phyloP scores from a whole-genome alignment of 2,797 vertebrate genomes.

The Silurus lanzhouensis region DNA sequence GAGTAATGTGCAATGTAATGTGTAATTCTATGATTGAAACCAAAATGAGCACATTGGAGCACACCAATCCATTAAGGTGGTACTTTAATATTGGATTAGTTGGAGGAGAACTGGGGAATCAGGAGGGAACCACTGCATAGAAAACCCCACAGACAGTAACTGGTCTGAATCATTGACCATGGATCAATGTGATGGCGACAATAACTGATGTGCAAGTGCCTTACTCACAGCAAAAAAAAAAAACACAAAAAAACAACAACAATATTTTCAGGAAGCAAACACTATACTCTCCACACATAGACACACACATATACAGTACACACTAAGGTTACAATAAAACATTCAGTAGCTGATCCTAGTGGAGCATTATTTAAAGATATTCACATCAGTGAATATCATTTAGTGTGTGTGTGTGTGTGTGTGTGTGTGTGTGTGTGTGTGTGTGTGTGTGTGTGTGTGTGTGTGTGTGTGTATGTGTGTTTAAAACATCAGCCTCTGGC shows the following conservation, averaged over 20 bases:
- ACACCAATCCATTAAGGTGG: not conserved
- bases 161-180: not conserved
- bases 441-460: not conserved
- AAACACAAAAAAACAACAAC: rapidly evolving
- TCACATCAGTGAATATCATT: not conserved
- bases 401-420: constrained; percentile 10
- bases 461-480: too few relatives aligned
- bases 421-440: constrained; percentile 9
- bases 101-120: not conserved
- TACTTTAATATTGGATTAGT: not conserved
- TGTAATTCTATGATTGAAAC: too few relatives aligned
- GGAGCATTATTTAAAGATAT: constrained; percentile 10
- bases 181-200: not conserved
- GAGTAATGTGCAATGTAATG: too few relatives aligned
- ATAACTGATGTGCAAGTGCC: not conserved
- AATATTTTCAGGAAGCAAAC: not conserved
- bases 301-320: not conserved
- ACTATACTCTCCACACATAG: not conserved
- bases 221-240: not conserved
- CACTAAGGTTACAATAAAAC: not conserved
- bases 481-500: not conserved
- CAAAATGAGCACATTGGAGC: too few relatives aligned
- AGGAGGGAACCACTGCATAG: not conserved
- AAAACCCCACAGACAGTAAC: not conserved
- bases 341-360: not conserved